Evolutionary conservation across 1,140 invertebrate genomes (phyloP), one percentile per base, ranked within the genome.

Genomic region (Rhopalosiphum padi): DNA sequence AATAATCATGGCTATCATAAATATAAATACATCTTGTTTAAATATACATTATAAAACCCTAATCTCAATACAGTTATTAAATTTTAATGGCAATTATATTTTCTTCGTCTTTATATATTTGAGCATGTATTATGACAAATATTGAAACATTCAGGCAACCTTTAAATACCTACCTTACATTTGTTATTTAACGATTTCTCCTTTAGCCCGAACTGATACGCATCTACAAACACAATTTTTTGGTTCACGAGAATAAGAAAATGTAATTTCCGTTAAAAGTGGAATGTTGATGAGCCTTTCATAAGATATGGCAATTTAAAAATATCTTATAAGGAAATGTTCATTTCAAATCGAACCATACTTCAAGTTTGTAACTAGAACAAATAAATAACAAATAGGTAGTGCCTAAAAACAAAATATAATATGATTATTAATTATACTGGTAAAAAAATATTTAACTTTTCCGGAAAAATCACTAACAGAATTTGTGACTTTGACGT

Each of bases 401-500:
- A 41, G 6, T 11, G 86, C 23, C 8, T 2, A 15, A 55, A 90
- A 23, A 41, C n/a, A 90, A 55, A 55, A 90, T 48, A 46, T 48
- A 87, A 87, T 48, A 6, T 18, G 51, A 25, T 23, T 37, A 53
- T 90, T 55, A 90, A 55, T 90, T 90, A 37, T 35, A 77, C 23
- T 22, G 53, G 9, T 90, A 55, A 55, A 90, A 90, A 55, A 55
- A 51, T 90, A 35, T 55, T 90, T 37, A 88, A 51, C 22, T 35
- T 88, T 88, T 88, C 53, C 25, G 6, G 15, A 23, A 51, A 86
- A 88, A 88, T 88, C 87, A 88, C 35, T 22, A 51, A 23, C 87
- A 88, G 46, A 53, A 88, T 88, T 88, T 53, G 18, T 88, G 48
- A 51, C n/a, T 51, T 88, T 88, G 87, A 88, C 87, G 35, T 88